Conservation (phyloP, 2,113 vertebrate genomes). For the Carassius carassius region DNA sequence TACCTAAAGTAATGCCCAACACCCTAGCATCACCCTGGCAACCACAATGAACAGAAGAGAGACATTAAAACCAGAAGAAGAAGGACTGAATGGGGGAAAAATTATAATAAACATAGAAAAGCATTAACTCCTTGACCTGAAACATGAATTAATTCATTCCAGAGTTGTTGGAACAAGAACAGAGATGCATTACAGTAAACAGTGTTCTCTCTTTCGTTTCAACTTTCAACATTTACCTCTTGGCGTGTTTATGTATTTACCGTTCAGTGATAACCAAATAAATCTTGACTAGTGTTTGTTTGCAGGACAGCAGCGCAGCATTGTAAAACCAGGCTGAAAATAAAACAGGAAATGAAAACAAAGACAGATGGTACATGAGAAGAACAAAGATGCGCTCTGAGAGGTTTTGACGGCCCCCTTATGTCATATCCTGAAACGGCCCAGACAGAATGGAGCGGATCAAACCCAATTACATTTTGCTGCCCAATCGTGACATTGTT, state of each 20-base stretch:
- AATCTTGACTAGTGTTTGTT: slow-evolving; percentile 62
- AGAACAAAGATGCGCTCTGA: slow-evolving; percentile 52
- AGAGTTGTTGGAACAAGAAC: slow-evolving; percentile 31
- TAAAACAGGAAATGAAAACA: slow-evolving; percentile 34
- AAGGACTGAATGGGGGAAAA: not conserved
- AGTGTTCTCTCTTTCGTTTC: not conserved
- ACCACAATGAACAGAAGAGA: not conserved
- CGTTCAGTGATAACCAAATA: slow-evolving; percentile 64
- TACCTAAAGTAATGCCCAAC: too few relatives aligned
- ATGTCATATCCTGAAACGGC: not conserved
- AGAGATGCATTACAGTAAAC: not conserved
- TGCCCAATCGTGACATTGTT: slow-evolving; percentile 7
- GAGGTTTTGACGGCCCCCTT: slow-evolving; percentile 17
- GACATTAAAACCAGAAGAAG: not conserved
- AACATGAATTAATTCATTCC: slow-evolving; percentile 42
- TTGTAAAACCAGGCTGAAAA: slow-evolving; percentile 18
- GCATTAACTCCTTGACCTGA: slow-evolving; percentile 40
- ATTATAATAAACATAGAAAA: slow-evolving; percentile 43
- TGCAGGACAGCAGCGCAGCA: slow-evolving; percentile 43
- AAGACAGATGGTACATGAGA: slow-evolving; percentile 64
- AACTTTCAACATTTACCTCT: slow-evolving; percentile 31
- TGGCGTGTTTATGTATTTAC: slow-evolving; percentile 58
- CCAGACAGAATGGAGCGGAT: not conserved
- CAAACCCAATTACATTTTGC: not conserved
- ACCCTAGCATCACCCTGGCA: not conserved